Evolutionary conservation across 2,797 vertebrate genomes (phyloP).

Genomic region (Limosa lapponica): DNA sequence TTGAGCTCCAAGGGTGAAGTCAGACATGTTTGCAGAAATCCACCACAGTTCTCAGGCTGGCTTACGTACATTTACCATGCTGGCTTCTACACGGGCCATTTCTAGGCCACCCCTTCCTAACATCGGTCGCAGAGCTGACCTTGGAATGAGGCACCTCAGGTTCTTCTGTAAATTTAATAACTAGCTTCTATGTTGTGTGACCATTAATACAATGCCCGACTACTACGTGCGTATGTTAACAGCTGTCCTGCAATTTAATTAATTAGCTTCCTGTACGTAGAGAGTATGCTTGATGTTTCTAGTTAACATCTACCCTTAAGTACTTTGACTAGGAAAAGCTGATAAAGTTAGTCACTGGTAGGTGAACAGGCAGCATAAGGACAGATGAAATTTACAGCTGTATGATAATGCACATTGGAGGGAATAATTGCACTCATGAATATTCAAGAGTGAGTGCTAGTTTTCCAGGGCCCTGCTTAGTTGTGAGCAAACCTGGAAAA

Average conservation of each 20-base stretch:
- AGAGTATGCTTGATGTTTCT: neutral
- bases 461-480: neutral
- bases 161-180: neutral
- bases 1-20: neutral
- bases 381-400: neutral
- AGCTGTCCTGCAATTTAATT: neutral
- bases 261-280: neutral
- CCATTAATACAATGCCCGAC: neutral
- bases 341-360: neutral
- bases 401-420: neutral
- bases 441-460: neutral
- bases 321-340: neutral
- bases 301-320: neutral
- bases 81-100: neutral
- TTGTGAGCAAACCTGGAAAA: neutral
- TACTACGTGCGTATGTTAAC: neutral
- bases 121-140: neutral
- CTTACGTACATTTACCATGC: neutral
- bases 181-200: neutral
- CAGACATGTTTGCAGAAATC: neutral
- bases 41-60: conserved; percentile 14
- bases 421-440: neutral
- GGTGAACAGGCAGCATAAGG: neutral
- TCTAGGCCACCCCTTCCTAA: neutral
- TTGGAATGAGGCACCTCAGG: neutral